Conservation (phyloP, 2,113 vertebrate genomes). For the Sula dactylatra region DNA sequence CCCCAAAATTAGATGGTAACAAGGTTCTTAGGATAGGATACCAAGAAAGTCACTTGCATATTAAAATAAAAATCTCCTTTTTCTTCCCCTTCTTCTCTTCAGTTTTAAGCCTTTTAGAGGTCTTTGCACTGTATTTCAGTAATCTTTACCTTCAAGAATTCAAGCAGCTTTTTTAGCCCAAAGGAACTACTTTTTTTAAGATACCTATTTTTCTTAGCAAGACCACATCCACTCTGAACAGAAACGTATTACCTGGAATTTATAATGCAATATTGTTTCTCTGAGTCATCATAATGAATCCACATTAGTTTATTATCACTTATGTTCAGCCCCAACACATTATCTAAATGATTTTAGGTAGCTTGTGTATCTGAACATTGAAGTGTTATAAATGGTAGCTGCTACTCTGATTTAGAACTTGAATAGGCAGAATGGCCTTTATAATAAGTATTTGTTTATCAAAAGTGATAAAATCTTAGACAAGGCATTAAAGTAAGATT, state of each 20-base stretch:
- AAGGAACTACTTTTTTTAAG: neutral
- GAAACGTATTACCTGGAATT: slow-evolving; percentile 1
- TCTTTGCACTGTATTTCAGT: neutral
- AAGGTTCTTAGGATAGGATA: neutral
- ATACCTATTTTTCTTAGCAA: neutral
- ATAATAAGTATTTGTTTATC: neutral
- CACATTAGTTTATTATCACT: neutral
- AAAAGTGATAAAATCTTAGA: neutral
- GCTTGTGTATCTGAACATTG: neutral
- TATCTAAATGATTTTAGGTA: neutral
- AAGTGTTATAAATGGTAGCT: neutral
- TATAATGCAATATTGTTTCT: neutral
- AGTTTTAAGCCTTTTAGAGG: neutral
- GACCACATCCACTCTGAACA: neutral
- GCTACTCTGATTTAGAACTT: neutral
- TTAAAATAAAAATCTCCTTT: neutral
- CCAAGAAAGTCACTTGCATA: neutral
- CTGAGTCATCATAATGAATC: slow-evolving; percentile 4
- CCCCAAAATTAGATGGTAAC: neutral
- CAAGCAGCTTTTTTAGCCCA: neutral
- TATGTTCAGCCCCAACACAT: neutral
- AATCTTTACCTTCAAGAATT: neutral
- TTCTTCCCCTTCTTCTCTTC: neutral
- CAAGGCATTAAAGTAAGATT: neutral
- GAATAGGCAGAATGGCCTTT: neutral